phyloP scores from a whole-genome alignment of 2,797 vertebrate species.

The Cynopterus sphinx region DNA sequence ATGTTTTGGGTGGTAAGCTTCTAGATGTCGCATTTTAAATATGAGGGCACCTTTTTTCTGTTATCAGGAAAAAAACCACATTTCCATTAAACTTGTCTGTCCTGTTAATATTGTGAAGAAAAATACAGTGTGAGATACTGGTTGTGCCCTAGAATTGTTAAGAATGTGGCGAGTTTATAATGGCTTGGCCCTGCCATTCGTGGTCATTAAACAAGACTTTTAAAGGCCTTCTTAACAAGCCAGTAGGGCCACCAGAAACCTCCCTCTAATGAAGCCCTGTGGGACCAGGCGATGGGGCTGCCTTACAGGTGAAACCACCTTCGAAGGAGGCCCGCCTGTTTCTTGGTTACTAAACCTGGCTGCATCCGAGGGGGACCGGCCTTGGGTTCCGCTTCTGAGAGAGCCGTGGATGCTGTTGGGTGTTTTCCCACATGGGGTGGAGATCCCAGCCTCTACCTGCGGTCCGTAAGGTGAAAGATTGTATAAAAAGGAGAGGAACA shows the following conservation, averaged over 20 bases:
- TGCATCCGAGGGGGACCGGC: not conserved
- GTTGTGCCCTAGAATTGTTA: conserved; percentile 71
- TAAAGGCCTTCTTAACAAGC: not conserved
- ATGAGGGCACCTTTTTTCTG: conserved; percentile 80
- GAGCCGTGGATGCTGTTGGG: not conserved
- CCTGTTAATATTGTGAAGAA: conserved; percentile 82
- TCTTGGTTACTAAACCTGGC: not conserved
- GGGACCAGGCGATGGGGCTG: not conserved
- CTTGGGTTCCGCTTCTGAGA: not conserved
- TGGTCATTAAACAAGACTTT: not conserved
- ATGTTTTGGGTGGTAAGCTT: conserved; percentile 79
- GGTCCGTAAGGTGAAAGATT: not conserved
- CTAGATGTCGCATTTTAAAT: conserved; percentile 80
- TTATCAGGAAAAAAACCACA: conserved; percentile 79
- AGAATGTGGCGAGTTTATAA: not conserved
- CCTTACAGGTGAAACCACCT: not conserved
- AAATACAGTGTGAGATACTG: conserved; percentile 80
- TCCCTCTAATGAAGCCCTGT: not conserved
- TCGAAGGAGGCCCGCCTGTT: not conserved
- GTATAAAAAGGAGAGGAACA: not conserved
- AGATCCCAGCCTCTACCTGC: not conserved
- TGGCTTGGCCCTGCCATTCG: not conserved
- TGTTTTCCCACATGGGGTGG: not conserved
- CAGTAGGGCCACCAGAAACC: not conserved
- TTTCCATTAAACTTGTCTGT: conserved; percentile 82